Evolutionary conservation across 2,888 invertebrate genomes (phyloP).

Genomic region (Pinctada fucata): DNA sequence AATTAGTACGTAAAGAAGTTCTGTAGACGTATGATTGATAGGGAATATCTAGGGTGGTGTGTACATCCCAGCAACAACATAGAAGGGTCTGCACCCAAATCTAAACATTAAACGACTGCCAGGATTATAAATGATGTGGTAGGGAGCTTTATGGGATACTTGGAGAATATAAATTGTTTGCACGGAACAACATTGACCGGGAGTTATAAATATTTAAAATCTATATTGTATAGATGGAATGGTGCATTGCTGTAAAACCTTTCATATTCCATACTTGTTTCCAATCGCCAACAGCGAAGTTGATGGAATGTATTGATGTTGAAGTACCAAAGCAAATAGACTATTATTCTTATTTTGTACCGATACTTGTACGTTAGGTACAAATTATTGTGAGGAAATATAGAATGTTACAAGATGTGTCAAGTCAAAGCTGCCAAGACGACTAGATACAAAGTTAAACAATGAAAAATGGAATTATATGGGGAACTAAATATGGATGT

Average conservation of each 20-base stretch:
- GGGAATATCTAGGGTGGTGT: neutral
- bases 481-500: too few species aligned
- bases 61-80: neutral
- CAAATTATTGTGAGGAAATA: too few species aligned
- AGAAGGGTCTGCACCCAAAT: neutral
- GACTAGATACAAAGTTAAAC: too few species aligned
- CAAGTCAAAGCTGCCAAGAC: too few species aligned
- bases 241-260: neutral
- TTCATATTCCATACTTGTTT: too few species aligned
- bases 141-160: neutral
- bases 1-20: neutral
- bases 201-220: conserved; percentile 1
- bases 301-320: too few species aligned
- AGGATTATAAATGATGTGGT: neutral
- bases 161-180: neutral
- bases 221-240: neutral
- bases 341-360: too few species aligned
- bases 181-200: neutral
- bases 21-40: neutral
- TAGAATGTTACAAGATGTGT: too few species aligned
- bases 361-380: too few species aligned
- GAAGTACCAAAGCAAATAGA: too few species aligned
- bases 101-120: neutral
- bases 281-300: too few species aligned
- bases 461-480: too few species aligned